A percentile compares a stretch with the other conserved stretches of the same genome.
Conservation (phyloP, 2,888 invertebrate genomes). For the Leptopilina drosophilae region DNA sequence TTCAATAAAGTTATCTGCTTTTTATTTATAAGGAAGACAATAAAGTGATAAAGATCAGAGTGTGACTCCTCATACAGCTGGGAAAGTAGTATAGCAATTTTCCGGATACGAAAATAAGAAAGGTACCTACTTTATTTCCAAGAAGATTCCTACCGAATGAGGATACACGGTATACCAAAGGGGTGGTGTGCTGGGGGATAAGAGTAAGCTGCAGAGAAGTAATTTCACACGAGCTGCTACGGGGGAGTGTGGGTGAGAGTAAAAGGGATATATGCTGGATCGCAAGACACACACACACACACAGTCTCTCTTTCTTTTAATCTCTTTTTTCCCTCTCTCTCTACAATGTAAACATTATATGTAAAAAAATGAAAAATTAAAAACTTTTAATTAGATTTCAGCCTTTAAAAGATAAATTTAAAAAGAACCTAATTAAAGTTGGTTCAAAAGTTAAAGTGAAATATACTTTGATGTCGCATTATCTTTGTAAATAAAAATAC, state of each 20-base stretch:
- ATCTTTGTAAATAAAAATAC: too few relatives aligned
- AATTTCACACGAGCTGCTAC: conserved; percentile 75
- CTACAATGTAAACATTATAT: too few relatives aligned
- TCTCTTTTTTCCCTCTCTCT: too few relatives aligned
- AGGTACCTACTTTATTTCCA: conserved; percentile 75
- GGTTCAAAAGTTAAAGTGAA: too few relatives aligned
- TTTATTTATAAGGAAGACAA: conserved; percentile 20
- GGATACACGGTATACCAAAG: conserved; percentile 71
- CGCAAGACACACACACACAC: not conserved
- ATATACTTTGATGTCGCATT: too few relatives aligned
- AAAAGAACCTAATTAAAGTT: too few relatives aligned
- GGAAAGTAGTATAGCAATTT: conserved; percentile 70
- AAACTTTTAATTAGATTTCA: too few relatives aligned
- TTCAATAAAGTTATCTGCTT: conserved; percentile 7
- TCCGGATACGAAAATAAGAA: conserved; percentile 74
- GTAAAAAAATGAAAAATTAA: too few relatives aligned
- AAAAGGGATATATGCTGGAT: conserved; percentile 42
- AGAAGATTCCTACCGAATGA: conserved; percentile 71
- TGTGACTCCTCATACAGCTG: conserved; percentile 40
- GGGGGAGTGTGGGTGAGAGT: conserved; percentile 60
- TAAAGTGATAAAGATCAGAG: conserved; percentile 36
- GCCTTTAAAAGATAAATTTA: too few relatives aligned
- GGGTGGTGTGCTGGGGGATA: conserved; percentile 65
- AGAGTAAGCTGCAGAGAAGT: conserved; percentile 76
- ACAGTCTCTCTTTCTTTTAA: conserved; percentile 49